phyloP scores from a whole-genome alignment of 1,140 invertebrate species.

The Drosophila rhopaloa region DNA sequence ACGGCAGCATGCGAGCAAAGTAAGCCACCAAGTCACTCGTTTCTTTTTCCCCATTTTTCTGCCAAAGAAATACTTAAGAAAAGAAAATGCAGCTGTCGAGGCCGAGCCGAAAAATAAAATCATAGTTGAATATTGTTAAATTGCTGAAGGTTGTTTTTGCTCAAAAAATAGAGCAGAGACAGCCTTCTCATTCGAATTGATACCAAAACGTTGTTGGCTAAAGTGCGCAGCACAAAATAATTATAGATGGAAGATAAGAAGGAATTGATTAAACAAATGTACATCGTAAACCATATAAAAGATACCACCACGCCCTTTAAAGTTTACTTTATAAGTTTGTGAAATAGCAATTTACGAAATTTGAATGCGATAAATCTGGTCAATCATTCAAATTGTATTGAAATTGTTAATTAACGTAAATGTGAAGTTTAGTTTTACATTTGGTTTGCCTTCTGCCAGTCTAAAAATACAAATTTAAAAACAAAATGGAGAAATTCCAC shows the following conservation, averaged over 20 bases:
- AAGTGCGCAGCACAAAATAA: slow-evolving; percentile 5
- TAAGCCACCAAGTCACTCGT: slow-evolving; percentile 42
- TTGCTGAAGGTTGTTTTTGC: slow-evolving; percentile 20
- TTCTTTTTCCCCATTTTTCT: slow-evolving; percentile 17
- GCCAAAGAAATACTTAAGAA: slow-evolving; percentile 43
- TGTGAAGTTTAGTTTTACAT: no score
- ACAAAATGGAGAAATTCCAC: not conserved
- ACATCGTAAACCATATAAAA: not conserved
- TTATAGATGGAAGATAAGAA: slow-evolving; percentile 4
- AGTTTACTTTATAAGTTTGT: not conserved
- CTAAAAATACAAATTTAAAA: not conserved
- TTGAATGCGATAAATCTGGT: not conserved
- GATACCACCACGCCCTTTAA: not conserved
- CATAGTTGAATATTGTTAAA: slow-evolving; percentile 21
- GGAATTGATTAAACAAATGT: slow-evolving; percentile 43
- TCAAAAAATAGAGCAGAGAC: not conserved
- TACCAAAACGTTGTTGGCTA: not conserved
- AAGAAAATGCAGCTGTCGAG: slow-evolving; percentile 47
- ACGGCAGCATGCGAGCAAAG: slow-evolving; percentile 59
- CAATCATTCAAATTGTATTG: no score
- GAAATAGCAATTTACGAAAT: not conserved
- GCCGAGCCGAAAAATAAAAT: slow-evolving; percentile 11
- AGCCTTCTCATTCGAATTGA: slow-evolving; percentile 2
- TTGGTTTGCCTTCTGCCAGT: no score
- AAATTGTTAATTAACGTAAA: no score